Percentiles rank a stretch among this genome's conserved stretches.
Conservation (phyloP, 2,888 invertebrate species). For the Polydrusus tereticollis region DNA sequence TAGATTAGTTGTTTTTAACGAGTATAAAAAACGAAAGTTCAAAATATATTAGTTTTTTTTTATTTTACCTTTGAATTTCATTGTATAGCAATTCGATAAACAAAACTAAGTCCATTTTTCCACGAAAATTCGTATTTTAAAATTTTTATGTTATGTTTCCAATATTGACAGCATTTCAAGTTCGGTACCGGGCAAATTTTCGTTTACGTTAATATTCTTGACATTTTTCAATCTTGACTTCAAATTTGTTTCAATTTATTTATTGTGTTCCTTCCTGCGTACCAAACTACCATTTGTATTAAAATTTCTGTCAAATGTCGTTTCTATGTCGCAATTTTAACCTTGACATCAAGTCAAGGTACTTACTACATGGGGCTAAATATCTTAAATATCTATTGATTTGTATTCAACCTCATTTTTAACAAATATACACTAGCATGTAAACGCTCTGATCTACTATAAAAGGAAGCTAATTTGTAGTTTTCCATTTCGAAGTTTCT, state of each 20-base stretch:
- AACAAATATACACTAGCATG: too few relatives aligned
- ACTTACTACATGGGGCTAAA: neutral
- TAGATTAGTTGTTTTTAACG: too few relatives aligned
- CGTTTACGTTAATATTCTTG: neutral
- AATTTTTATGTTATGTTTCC: neutral
- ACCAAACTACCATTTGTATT: neutral
- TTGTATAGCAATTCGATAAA: neutral
- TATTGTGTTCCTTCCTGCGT: neutral
- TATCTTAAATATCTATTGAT: too few relatives aligned
- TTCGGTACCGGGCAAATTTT: neutral
- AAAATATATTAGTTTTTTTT: neutral
- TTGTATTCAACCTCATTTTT: too few relatives aligned
- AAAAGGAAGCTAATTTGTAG: too few relatives aligned
- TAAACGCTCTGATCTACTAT: too few relatives aligned
- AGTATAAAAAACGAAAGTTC: too few relatives aligned
- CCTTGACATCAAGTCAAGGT: conserved; percentile 10
- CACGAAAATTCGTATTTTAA: neutral
- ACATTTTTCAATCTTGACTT: conserved; percentile 4
- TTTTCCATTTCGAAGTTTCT: too few relatives aligned
- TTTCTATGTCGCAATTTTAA: conserved; percentile 2
- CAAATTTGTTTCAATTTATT: neutral
- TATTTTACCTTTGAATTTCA: neutral
- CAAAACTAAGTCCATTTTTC: conserved; percentile 5
- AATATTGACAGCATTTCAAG: neutral
- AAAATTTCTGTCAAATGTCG: conserved; percentile 4